A percentile compares a stretch with the other conserved stretches of the same genome.
These are phyloP conservation scores for Stichodactyla mertensii DNA, from an alignment of 64 coral and sea anemone genomes.

Conservation along the genomic window DNA sequence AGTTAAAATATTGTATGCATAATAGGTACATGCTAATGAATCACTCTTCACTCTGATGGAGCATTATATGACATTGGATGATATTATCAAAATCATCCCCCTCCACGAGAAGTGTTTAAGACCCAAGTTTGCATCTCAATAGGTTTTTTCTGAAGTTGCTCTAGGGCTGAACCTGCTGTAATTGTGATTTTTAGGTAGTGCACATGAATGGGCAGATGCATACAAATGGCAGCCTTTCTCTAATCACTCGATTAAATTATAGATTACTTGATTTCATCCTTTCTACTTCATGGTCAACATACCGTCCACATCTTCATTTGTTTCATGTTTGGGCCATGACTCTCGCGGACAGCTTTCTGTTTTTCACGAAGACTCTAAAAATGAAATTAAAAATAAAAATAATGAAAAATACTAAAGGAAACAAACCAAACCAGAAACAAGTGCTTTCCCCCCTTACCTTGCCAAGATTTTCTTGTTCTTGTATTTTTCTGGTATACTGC, in stretches of 20 bases:
- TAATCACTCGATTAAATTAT: too few species aligned
- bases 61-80: too few species aligned
- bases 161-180: too few species aligned
- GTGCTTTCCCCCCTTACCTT: conserved; percentile 48
- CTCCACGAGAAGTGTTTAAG: too few species aligned
- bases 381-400: neutral
- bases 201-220: too few species aligned
- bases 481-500: conserved; percentile 92
- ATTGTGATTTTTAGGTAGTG: too few species aligned
- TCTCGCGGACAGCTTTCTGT: conserved; percentile 93
- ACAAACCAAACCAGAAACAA: neutral
- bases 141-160: too few species aligned
- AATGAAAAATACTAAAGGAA: neutral
- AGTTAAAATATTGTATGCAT: neutral
- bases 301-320: conserved; percentile 99
- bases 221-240: too few species aligned
- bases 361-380: conserved; percentile 88
- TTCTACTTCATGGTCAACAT: conserved; percentile 27
- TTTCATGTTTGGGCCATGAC: conserved; percentile 89
- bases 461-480: conserved; percentile 96
- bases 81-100: too few species aligned
- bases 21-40: too few species aligned
- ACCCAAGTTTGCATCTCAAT: too few species aligned
- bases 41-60: too few species aligned
- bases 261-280: neutral